Evolutionary conservation across 1,140 invertebrate genomes (phyloP).

Genomic region (Panonychus citri): DNA sequence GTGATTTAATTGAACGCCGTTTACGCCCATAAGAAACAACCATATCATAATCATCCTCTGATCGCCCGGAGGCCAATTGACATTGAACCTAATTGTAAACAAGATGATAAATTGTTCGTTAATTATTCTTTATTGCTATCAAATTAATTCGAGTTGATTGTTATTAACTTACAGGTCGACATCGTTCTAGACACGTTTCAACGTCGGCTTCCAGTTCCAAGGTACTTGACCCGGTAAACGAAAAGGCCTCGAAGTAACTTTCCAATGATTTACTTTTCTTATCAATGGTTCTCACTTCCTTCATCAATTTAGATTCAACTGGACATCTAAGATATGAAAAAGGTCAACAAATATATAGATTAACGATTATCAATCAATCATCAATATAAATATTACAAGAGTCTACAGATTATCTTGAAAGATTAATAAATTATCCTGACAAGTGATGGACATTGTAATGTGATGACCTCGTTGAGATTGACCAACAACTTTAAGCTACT

Average conservation of each 20-base stretch:
- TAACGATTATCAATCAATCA: no score
- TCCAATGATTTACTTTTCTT: slow-evolving; percentile 14
- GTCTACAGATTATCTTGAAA: no score
- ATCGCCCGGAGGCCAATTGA: slow-evolving; percentile 12
- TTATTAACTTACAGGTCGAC: slow-evolving; percentile 14
- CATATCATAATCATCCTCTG: slow-evolving; percentile 14
- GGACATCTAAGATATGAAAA: slow-evolving; percentile 13
- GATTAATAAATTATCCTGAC: no score
- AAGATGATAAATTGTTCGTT: neutral
- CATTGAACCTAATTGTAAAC: slow-evolving; percentile 13
- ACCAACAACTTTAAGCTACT: no score
- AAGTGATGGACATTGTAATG: no score
- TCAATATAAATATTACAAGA: no score
- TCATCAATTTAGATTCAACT: slow-evolving; percentile 16
- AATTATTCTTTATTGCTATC: neutral
- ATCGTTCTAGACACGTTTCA: slow-evolving; percentile 16
- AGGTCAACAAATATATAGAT: neutral
- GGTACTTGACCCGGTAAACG: slow-evolving; percentile 15
- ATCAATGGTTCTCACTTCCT: slow-evolving; percentile 15
- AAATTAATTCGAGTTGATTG: neutral
- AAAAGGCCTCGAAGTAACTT: slow-evolving; percentile 17
- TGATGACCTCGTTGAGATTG: no score
- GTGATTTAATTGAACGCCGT: neutral
- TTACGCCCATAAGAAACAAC: slow-evolving; percentile 13
- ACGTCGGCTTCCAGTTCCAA: slow-evolving; percentile 17